Evolutionary conservation across 1,140 invertebrate species (phyloP), one percentile per base, ranked within the genome.

Genomic region (Meloidogyne exigua): DNA sequence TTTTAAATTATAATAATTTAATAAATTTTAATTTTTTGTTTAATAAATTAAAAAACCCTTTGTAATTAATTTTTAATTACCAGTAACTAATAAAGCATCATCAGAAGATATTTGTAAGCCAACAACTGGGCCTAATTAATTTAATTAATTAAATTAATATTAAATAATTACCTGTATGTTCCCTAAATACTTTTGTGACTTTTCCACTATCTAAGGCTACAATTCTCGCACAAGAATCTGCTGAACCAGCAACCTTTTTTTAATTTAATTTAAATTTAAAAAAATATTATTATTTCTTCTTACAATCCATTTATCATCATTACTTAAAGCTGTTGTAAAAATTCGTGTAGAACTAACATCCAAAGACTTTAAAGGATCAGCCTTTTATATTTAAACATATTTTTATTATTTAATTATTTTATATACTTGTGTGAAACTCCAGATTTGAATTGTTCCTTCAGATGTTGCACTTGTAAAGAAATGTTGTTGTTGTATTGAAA

Each of bases 141-240:
- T 32, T 71, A 18, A 32, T 66, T 44, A 15, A 28, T 23, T 9
- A 28, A 26, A 36, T 21, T 21, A 57, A 62, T 21, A 3, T 49
- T 13, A 18, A 69, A 1, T 15, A 15, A 39, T 32, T 36, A 73
- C 71, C 71, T n/a, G 85, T 86, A 67, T 85, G 84, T 62, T 85
- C 84, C 28, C 74, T 68, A 71, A 85, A 87, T 13, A 82, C 69
- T 64, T 78, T 72, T 18, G 77, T 21, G 21, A 88, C 83, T n/a
- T 65, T 67, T 49, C 85, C 85, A 42, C 78, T 84, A 70, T 88
- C 86, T 15, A 87, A 25, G 63, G 76, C 36, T 32, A 85, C 79
- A 26, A 87, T 83, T 64, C 86, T 84, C 0, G 86, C 85, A 15
- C 78, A 82, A 15, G 85, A 87, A 67, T 87, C 85, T 5, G 83